These are phyloP conservation scores for Liparis tanakae DNA, from an alignment of 2,797 vertebrate genomes.

Conservation along the genomic window DNA sequence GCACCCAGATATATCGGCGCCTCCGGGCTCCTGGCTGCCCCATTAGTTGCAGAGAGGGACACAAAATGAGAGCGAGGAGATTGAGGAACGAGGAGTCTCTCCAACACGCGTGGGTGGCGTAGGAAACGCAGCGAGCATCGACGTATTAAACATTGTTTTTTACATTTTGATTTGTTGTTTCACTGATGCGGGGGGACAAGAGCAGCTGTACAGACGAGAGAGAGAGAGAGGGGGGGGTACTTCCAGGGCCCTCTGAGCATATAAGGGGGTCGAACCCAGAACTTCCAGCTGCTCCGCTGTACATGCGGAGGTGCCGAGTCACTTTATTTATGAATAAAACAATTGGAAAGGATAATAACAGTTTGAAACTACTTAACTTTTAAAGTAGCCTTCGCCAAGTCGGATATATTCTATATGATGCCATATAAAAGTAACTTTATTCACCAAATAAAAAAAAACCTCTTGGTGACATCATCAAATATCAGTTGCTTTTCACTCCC, in stretches of 20 bases:
- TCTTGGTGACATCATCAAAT: not conserved
- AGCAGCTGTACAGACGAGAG: constrained; percentile 5
- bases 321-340: constrained; percentile 3
- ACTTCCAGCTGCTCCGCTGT: not conserved
- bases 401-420: too few relatives aligned
- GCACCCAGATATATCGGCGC: constrained; percentile 25
- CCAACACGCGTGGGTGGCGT: constrained; percentile 64
- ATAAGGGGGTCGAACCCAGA: not conserved
- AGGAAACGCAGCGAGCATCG: constrained; percentile 27
- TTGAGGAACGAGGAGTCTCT: constrained; percentile 59
- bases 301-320: not conserved
- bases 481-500: not conserved
- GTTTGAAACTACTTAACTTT: not conserved
- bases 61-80: constrained; percentile 31
- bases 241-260: not conserved
- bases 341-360: not conserved
- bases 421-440: not conserved
- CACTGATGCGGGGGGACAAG: not conserved
- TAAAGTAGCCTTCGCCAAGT: not conserved
- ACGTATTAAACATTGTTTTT: constrained; percentile 29
- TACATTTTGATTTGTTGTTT: constrained; percentile 15
- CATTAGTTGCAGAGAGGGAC: constrained; percentile 59
- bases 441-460: not conserved
- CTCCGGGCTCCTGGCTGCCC: constrained; percentile 63
- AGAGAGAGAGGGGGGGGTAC: not conserved